Percentiles rank a stretch among this genome's conserved stretches.
Conservation (phyloP, 2,113 vertebrate genomes). For the Numenius arquata region DNA sequence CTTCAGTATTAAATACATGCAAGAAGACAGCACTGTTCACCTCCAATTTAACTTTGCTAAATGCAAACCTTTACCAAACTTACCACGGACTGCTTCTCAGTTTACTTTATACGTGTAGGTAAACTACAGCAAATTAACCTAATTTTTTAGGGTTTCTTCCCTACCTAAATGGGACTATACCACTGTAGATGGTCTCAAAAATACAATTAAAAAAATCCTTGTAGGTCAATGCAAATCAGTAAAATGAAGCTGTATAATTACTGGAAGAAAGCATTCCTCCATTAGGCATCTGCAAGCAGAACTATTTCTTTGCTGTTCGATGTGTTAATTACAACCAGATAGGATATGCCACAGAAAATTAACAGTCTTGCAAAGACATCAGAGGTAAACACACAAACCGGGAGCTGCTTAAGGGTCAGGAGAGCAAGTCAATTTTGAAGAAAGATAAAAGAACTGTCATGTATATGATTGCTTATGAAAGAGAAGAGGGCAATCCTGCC, state of each 20-base stretch:
- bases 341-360: slow-evolving; percentile 80
- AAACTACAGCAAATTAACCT: not conserved
- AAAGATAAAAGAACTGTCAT: slow-evolving; percentile 81
- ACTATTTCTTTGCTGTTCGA: slow-evolving; percentile 61
- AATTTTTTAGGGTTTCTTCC: not conserved
- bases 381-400: slow-evolving; percentile 78
- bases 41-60: slow-evolving; percentile 24
- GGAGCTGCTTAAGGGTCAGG: slow-evolving; percentile 72
- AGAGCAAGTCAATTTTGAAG: slow-evolving; percentile 80
- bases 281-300: slow-evolving; percentile 71
- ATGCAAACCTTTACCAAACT: not conserved
- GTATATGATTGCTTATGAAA: slow-evolving; percentile 74
- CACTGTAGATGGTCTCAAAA: not conserved
- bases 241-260: slow-evolving; percentile 67
- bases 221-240: slow-evolving; percentile 46
- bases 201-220: not conserved
- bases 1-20: slow-evolving; percentile 3
- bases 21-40: not conserved
- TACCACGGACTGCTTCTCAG: not conserved
- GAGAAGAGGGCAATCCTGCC: slow-evolving; percentile 77
- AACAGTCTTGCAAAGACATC: slow-evolving; percentile 75
- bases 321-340: slow-evolving; percentile 82
- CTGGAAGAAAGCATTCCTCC: slow-evolving; percentile 61
- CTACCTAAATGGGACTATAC: not conserved
- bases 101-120: not conserved